These are phyloP conservation scores for Teleopsis dalmanni DNA, from an alignment of 1,140 invertebrate genomes.

Conservation along the genomic window DNA sequence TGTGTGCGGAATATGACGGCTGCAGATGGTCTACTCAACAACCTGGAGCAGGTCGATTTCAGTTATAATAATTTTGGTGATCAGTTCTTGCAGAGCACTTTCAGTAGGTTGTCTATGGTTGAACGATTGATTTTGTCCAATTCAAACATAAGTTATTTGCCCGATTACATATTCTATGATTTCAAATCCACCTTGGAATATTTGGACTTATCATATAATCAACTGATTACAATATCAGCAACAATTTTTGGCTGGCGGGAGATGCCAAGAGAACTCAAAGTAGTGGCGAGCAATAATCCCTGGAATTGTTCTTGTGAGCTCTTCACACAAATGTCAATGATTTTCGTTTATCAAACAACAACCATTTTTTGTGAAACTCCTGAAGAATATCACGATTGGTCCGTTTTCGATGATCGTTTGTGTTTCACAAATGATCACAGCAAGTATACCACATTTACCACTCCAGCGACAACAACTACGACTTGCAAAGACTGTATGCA, in stretches of 20 bases:
- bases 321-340: slow-evolving; percentile 12
- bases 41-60: slow-evolving; percentile 20
- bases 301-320: slow-evolving; percentile 26
- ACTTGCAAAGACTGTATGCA: not conserved
- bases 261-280: slow-evolving; percentile 14
- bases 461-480: not conserved
- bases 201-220: slow-evolving; percentile 26
- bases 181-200: slow-evolving; percentile 16
- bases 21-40: slow-evolving; percentile 13
- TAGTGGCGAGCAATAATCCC: slow-evolving; percentile 15
- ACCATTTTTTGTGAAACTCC: slow-evolving; percentile 16
- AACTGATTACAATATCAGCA: slow-evolving; percentile 17
- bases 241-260: slow-evolving; percentile 19
- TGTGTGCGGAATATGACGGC: slow-evolving; percentile 26
- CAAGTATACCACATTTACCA: not conserved
- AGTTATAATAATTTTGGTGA: slow-evolving; percentile 22
- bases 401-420: slow-evolving; percentile 17
- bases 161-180: slow-evolving; percentile 22
- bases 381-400: slow-evolving; percentile 8
- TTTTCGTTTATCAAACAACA: slow-evolving; percentile 15
- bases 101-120: slow-evolving; percentile 23
- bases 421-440: slow-evolving; percentile 5
- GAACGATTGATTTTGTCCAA: slow-evolving; percentile 20
- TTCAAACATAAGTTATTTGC: slow-evolving; percentile 24
- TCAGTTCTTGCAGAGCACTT: slow-evolving; percentile 14